Conservation (phyloP, 2,113 vertebrate species). For the Hirundichthys speculiger region DNA sequence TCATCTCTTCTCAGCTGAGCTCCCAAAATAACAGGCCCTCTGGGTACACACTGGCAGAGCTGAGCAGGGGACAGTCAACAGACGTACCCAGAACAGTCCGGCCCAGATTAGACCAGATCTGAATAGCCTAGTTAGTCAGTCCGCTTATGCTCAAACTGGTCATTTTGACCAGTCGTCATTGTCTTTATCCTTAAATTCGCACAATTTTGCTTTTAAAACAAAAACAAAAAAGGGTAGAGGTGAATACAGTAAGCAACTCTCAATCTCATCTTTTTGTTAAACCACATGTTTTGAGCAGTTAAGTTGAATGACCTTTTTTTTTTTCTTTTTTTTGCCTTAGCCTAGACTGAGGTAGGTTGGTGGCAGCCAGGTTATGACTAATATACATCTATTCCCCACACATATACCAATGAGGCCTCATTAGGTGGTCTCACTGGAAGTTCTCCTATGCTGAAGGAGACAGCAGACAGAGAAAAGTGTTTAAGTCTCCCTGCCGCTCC, state of each 20-base stretch:
- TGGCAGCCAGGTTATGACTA: constrained; percentile 39
- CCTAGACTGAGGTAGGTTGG: constrained; percentile 10
- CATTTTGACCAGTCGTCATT: constrained; percentile 24
- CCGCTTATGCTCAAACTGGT: constrained; percentile 45
- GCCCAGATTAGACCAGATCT: constrained; percentile 68
- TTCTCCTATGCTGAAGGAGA: constrained; percentile 15
- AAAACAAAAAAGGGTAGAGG: too few relatives aligned
- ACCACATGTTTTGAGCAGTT: constrained; percentile 8
- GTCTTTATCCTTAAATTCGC: constrained; percentile 1
- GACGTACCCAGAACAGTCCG: constrained; percentile 67
- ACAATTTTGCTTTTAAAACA: constrained; percentile 12
- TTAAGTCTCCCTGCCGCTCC: constrained; percentile 61
- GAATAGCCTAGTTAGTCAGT: constrained; percentile 56
- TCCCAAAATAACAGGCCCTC: constrained; percentile 79
- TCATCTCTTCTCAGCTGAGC: constrained; percentile 76
- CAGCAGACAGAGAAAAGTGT: constrained; percentile 61
- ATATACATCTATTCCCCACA: constrained; percentile 2
- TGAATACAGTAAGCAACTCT: constrained; percentile 1
- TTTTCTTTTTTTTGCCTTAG: constrained; percentile 9
- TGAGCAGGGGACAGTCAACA: constrained; percentile 65
- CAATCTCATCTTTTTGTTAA: constrained; percentile 23
- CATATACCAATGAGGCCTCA: too few relatives aligned
- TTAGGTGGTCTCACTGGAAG: too few relatives aligned
- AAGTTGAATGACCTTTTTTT: constrained; percentile 23
- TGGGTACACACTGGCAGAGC: constrained; percentile 68